phyloP scores from a whole-genome alignment of 1,140 invertebrate genomes.

The Bombyx mandarina region DNA sequence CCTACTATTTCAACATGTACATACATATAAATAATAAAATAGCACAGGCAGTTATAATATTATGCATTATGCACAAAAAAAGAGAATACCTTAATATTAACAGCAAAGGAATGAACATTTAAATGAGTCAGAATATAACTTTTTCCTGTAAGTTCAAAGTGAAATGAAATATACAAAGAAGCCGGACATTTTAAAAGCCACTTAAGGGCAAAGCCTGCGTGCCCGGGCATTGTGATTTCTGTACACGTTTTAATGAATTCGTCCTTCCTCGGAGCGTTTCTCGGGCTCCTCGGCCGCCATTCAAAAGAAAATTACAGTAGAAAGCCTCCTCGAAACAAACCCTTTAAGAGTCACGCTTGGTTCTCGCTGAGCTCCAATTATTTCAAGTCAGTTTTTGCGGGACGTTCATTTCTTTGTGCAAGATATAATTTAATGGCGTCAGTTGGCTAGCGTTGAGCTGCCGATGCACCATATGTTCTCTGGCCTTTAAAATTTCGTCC shows the following conservation, averaged over 20 bases:
- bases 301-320: constrained; percentile 55
- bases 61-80: too few relatives aligned
- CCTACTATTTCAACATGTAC: background rate
- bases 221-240: constrained; percentile 45
- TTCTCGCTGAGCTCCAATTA: constrained; percentile 60
- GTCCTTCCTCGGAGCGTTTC: constrained; percentile 39
- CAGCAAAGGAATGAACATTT: background rate
- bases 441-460: constrained; percentile 48
- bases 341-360: constrained; percentile 55
- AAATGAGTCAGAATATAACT: too few relatives aligned
- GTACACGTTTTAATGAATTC: constrained; percentile 56
- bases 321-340: constrained; percentile 53
- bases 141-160: background rate
- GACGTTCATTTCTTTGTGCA: constrained; percentile 27
- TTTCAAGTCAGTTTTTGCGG: constrained; percentile 41
- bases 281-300: constrained; percentile 33
- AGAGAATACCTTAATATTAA: background rate
- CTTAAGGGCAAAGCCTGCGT: constrained; percentile 29
- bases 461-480: constrained; percentile 50
- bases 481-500: constrained; percentile 45
- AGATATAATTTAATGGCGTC: constrained; percentile 50
- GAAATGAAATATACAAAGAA: constrained; percentile 5
- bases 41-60: too few relatives aligned
- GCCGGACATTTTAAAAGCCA: constrained; percentile 31
- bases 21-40: too few relatives aligned